These are phyloP conservation scores for Forficula auricularia DNA, from an alignment of 1,140 invertebrate species.

Conservation along the genomic window DNA sequence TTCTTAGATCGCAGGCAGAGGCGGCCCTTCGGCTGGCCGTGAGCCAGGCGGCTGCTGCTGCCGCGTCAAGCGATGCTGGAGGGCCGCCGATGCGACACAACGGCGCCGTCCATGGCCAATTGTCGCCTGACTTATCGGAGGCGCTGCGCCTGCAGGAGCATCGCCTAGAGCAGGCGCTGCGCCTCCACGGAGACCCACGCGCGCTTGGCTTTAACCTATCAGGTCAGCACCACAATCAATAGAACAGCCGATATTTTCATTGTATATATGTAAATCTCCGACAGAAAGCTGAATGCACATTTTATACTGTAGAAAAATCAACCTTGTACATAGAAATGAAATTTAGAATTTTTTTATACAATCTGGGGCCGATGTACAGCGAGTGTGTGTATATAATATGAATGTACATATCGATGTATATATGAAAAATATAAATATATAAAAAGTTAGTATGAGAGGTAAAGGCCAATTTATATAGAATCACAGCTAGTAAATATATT, in stretches of 20 bases:
- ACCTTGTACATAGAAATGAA: too few relatives aligned
- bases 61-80: constrained; percentile 15
- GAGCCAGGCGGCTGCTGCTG: constrained; percentile 33
- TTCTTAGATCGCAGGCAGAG: constrained; percentile 64
- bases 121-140: constrained; percentile 35
- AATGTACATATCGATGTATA: too few relatives aligned
- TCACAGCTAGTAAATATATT: too few relatives aligned
- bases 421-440: too few relatives aligned
- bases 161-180: constrained; percentile 58
- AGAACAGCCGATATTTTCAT: constrained; percentile 23
- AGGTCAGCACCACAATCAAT: constrained; percentile 35
- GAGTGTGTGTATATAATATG: too few relatives aligned
- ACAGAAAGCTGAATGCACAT: too few relatives aligned
- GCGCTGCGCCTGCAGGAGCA: constrained; percentile 61
- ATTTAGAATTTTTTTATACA: too few relatives aligned
- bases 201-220: constrained; percentile 41
- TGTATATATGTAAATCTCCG: too few relatives aligned
- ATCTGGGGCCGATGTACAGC: too few relatives aligned
- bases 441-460: too few relatives aligned
- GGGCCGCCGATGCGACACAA: constrained; percentile 11
- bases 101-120: constrained; percentile 23
- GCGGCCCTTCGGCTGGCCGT: constrained; percentile 62
- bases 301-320: too few relatives aligned
- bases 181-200: constrained; percentile 50
- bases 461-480: too few relatives aligned